Percentiles rank a stretch among this genome's conserved stretches.
Evolutionary conservation across 2,797 vertebrate species (phyloP).

Genomic region (Mus minutoides): DNA sequence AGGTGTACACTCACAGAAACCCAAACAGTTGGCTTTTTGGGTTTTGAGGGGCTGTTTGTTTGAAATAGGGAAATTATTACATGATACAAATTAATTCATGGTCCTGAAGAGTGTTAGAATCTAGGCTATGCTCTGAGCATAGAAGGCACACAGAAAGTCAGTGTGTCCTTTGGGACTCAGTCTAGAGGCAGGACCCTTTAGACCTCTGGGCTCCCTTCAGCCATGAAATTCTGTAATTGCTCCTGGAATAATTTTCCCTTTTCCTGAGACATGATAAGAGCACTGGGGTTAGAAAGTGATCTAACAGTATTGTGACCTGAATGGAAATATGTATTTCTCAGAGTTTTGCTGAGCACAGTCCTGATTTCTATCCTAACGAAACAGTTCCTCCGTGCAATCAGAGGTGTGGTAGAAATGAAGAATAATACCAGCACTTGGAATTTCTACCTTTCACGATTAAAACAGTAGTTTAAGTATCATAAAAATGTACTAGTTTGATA

Average conservation of each 20-base stretch:
- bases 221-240: constrained; percentile 33
- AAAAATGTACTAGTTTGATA: constrained; percentile 86
- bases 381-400: constrained; percentile 63
- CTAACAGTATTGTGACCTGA: constrained; percentile 23
- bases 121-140: not conserved
- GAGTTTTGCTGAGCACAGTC: constrained; percentile 70
- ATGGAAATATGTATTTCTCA: constrained; percentile 72
- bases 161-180: not conserved
- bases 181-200: not conserved
- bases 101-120: not conserved
- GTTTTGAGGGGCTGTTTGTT: not conserved
- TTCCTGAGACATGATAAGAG: constrained; percentile 58
- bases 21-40: not conserved
- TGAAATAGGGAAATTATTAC: not conserved
- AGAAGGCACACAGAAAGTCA: fast-evolving
- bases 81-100: not conserved
- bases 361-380: constrained; percentile 72
- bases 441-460: constrained; percentile 85
- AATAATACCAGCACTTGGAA: constrained; percentile 79
- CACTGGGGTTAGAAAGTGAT: constrained; percentile 43
- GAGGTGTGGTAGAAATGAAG: constrained; percentile 74
- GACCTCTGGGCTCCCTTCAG: not conserved
- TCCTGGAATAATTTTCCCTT: constrained; percentile 56
- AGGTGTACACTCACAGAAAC: not conserved
- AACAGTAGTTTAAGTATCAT: constrained; percentile 85